Conservation (phyloP, 2,797 vertebrate species). For the Notamacropus eugenii region DNA sequence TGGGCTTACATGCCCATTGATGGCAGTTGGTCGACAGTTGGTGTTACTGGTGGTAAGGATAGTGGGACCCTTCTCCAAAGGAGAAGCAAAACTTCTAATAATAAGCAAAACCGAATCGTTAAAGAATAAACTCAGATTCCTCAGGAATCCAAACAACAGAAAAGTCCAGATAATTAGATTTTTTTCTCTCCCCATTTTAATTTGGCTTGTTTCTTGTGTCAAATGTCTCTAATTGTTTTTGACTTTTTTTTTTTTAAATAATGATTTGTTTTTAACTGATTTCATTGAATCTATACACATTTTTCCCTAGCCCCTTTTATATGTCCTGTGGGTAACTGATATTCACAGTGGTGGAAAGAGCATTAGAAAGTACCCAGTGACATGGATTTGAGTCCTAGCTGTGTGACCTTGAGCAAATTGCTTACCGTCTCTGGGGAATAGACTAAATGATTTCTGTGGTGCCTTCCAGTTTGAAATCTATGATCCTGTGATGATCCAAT, state of each 20-base stretch:
- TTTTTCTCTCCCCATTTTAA: slow-evolving; percentile 8
- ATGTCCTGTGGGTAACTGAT: slow-evolving; percentile 17
- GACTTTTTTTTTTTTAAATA: neutral
- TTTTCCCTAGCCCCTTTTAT: neutral
- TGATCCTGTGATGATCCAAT: neutral
- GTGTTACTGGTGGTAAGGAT: neutral
- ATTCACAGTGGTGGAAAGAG: slow-evolving; percentile 25
- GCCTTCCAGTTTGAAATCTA: neutral
- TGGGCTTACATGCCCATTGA: neutral
- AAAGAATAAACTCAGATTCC: slow-evolving; percentile 25
- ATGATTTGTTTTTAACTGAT: slow-evolving; percentile 3
- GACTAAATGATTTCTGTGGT: neutral
- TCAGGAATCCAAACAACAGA: slow-evolving; percentile 11
- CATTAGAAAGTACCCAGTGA: slow-evolving; percentile 21
- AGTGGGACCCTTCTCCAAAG: neutral
- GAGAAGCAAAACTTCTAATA: too few species aligned
- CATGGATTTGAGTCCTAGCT: neutral
- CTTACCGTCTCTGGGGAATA: neutral
- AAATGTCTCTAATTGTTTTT: neutral
- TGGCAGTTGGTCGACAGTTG: slow-evolving; percentile 1
- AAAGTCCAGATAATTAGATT: slow-evolving; percentile 43
- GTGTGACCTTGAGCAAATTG: slow-evolving; percentile 39
- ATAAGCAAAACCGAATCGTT: slow-evolving; percentile 51
- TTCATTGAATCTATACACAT: slow-evolving; percentile 10
- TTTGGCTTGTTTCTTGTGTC: neutral